Evolutionary conservation across 2,113 vertebrate genomes (phyloP), one percentile per base, ranked within the genome.

Genomic region (Scolopax mira): DNA sequence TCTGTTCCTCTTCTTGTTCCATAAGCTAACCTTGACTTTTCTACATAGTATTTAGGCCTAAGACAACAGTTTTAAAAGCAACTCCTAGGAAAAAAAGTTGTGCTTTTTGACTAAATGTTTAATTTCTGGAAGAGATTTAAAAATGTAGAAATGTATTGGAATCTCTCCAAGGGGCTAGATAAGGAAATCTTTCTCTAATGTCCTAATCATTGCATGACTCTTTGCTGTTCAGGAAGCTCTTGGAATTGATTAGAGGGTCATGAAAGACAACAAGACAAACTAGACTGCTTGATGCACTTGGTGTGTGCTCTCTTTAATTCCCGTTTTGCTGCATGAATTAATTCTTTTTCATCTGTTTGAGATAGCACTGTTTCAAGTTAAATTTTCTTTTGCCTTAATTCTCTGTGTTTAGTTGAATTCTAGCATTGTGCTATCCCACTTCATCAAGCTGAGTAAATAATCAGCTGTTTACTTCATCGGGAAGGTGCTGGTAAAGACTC

Each of bases 41-140:
- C 17, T n/a, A 2, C 1, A 0, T 17, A 33, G 13, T 16, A 18
- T 23, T 35, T 28, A 4, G 12, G 31, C 13, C 17, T 18, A 41
- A 35, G 39, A 37, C 7, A 33, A 67, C 31, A 24, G 24, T 31
- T 58, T 28, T n/a, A 35, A 57, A 67, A 28, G 1, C 2, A 52
- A 5, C 3, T 61, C 3, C 33, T 46, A 22, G 33, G 9, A 61
- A 39, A 17, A 49, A 30, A 51, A 61, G 7, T 54, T 37, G 11
- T 10, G 2, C 4, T 49, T 49, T 52, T 42, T 31, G 16, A 18
- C 7, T 28, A 10, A 60, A 31, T 10, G 9, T 23, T n/a, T 39
- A 1, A 18, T 30, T 64, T 89, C 51, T 48, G 8, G 13, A 22
- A 41, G 35, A 33, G 13, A 10, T 66, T 79, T 46, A 25, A 35